Base-by-base conservation (phyloP, 1,140 invertebrate genomes). In the Musca domestica region DNA sequence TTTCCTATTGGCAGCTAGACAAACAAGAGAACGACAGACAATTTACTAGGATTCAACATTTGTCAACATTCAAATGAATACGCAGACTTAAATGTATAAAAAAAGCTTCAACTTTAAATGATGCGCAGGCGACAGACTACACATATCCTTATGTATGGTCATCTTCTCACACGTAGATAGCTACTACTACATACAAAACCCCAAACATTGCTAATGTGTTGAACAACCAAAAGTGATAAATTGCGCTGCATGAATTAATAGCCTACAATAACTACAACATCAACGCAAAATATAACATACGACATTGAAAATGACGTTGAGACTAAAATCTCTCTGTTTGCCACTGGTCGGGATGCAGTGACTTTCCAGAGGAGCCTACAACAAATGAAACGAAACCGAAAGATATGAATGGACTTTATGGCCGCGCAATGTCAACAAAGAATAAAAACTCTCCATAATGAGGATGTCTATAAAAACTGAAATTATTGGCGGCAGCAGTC, bases 171-270 rank as follows among this genome's bases (percentile, higher is more conserved):
- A 63, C 10, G 19, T 12, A 34, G 6, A 22, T 67, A 17, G 25
- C 66, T 19, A n/a, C n/a, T n/a, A n/a, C n/a, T n/a, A 63, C 25
- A 58, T 56, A 61, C 48, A 68, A 41, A 41, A 56, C n/a, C n/a
- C n/a, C n/a, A 68, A 69, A 72, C 67, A 74, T 74, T 67, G 72
- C 76, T 77, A 79, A 80, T 77, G 70, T 77, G 73, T 79, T 80
- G 74, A 76, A 76, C 65, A 71, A 77, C 70, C 71, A 79, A 79
- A 79, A 77, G 77, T 79, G 77, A 79, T 79, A 79, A 80, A 79
- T 75, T 73, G 71, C 72, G 72, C 70, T 66, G 69, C 70, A 79
- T 79, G 74, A 79, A 79, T 79, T 79, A 79, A 79, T 79, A 74
- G 77, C 71, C 68, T 25, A 71, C 68, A 71, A 74, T 73, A 74